These are phyloP conservation scores for Gambusia holbrooki DNA, from an alignment of 2,113 vertebrate species.

Conservation along the genomic window DNA sequence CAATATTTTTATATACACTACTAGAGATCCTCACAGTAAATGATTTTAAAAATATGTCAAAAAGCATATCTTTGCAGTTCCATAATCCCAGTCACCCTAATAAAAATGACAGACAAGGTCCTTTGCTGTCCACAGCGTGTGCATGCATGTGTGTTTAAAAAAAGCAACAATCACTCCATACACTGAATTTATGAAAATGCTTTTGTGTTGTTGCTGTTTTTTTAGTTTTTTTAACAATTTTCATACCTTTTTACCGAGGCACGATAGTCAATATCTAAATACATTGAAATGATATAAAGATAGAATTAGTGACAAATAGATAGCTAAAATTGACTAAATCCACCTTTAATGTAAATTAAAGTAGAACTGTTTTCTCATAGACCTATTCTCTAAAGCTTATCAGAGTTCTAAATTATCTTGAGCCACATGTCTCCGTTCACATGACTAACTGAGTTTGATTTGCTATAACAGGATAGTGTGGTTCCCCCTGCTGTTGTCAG, in stretches of 20 bases:
- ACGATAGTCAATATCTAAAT: neutral
- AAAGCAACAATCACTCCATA: no score
- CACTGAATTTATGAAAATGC: neutral
- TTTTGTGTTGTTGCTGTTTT: neutral
- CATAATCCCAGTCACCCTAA: no score
- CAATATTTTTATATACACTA: neutral
- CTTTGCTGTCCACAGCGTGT: no score
- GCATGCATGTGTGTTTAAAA: no score
- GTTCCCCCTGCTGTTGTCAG: constrained; percentile 67
- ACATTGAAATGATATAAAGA: neutral
- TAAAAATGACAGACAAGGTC: no score
- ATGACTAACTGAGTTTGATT: neutral
- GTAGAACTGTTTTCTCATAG: neutral
- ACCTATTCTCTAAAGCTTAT: neutral
- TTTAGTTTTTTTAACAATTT: no score
- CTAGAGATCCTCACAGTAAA: no score
- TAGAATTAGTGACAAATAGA: neutral
- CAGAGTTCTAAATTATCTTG: neutral
- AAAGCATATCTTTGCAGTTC: no score
- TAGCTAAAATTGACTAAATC: neutral
- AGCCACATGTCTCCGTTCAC: neutral
- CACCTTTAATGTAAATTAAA: neutral
- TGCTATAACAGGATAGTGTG: constrained; percentile 25
- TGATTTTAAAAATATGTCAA: neutral
- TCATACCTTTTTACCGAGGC: neutral